Evolutionary conservation across 1,140 invertebrate genomes (phyloP).

Genomic region (Drosophila mauritiana): DNA sequence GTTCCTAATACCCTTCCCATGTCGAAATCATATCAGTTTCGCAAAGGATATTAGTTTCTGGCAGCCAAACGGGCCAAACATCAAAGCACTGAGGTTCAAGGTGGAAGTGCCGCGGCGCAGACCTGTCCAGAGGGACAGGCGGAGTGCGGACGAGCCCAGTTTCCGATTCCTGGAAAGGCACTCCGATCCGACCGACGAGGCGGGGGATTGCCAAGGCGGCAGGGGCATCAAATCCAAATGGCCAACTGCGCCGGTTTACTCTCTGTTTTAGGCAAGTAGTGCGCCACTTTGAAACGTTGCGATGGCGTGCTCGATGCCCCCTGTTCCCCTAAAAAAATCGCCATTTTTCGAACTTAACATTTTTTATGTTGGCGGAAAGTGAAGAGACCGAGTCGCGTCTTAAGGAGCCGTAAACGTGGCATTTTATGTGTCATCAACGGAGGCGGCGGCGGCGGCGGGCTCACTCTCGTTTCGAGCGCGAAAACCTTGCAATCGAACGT

Average conservation of each 20-base stretch:
- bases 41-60: slow-evolving; percentile 30
- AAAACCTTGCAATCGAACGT: slow-evolving; percentile 79
- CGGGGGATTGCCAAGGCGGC: not conserved
- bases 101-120: slow-evolving; percentile 23
- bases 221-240: slow-evolving; percentile 1
- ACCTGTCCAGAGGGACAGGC: slow-evolving; percentile 5
- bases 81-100: slow-evolving; percentile 35
- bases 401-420: slow-evolving; percentile 74
- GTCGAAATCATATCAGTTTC: slow-evolving; percentile 1
- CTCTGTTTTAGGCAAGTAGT: slow-evolving; percentile 29
- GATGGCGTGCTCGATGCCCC: not conserved
- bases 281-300: slow-evolving; percentile 13
- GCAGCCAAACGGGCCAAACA: slow-evolving; percentile 10
- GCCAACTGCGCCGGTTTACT: slow-evolving; percentile 16
- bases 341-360: slow-evolving; percentile 41
- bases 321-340: not conserved
- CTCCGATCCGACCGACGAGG: slow-evolving; percentile 1
- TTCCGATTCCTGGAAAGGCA: slow-evolving; percentile 47
- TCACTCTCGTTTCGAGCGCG: slow-evolving; percentile 31
- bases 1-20: not conserved
- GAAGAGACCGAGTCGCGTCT: slow-evolving; percentile 42
- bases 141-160: slow-evolving; percentile 40
- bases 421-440: slow-evolving; percentile 76
- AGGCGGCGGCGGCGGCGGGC: slow-evolving; percentile 16
- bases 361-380: slow-evolving; percentile 46